Conservation (phyloP, 2,797 vertebrate species). For the Melanotaenia maccullochi region DNA sequence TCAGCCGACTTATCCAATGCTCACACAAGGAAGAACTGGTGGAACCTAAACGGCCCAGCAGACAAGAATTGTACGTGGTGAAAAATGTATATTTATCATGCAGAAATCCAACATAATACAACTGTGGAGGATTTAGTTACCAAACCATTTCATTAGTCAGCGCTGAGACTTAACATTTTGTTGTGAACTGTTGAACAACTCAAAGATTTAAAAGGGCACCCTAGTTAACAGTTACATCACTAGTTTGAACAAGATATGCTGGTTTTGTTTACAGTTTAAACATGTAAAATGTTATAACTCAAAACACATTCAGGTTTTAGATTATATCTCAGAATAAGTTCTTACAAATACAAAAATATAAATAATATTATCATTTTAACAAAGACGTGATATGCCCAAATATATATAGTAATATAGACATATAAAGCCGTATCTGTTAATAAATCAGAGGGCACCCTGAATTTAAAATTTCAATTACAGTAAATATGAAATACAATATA, state of each 20-base stretch:
- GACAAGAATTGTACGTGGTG: background rate
- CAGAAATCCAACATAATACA: background rate
- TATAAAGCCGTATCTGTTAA: no score
- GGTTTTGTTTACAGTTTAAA: background rate
- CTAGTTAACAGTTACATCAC: background rate
- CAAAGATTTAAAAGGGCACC: background rate
- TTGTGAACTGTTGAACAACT: background rate
- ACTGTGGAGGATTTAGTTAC: background rate
- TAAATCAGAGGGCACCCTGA: background rate
- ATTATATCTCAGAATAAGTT: background rate
- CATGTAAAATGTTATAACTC: background rate
- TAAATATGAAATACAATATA: background rate
- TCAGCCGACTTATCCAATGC: slow-evolving; percentile 96
- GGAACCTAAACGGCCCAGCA: slow-evolving; percentile 84
- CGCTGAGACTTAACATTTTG: background rate
- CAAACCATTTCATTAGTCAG: background rate
- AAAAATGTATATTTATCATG: no score
- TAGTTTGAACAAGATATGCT: background rate
- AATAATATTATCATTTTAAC: background rate
- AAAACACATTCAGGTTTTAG: background rate
- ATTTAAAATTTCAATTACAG: background rate
- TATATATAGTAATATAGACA: background rate
- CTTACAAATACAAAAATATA: background rate
- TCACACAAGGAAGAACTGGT: slow-evolving; percentile 97
- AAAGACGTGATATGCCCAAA: no score